Evolutionary conservation across 35 echinoderm and acorn worm genomes (phyloP).

Genomic region (Diadema setosum): DNA sequence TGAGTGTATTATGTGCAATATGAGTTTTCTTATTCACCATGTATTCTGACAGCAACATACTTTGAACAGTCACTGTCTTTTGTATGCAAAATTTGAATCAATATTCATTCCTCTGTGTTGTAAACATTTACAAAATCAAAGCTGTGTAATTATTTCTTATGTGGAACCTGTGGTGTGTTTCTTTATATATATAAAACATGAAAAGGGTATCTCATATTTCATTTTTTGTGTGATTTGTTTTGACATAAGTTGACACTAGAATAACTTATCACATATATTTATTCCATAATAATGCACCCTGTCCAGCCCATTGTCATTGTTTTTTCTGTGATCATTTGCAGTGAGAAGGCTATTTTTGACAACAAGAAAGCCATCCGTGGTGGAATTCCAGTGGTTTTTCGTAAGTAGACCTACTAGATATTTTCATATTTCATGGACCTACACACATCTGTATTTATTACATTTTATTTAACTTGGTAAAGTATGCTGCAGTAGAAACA

Average conservation of each 20-base stretch:
- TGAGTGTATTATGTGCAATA: too few species aligned
- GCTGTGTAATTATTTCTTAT: background rate
- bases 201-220: background rate
- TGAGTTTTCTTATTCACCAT: too few species aligned
- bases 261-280: background rate
- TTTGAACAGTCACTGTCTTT: too few species aligned
- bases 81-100: too few species aligned
- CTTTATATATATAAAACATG: background rate
- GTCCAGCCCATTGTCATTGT: background rate
- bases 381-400: constrained; percentile 93
- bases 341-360: constrained; percentile 84
- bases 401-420: constrained; percentile 69
- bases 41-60: too few species aligned
- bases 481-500: background rate
- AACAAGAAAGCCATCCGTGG: constrained; percentile 99
- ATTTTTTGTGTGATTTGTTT: background rate
- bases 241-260: background rate
- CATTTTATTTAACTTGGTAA: background rate
- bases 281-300: background rate
- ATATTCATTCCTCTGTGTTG: too few species aligned
- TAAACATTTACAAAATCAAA: too few species aligned
- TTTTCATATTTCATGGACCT: background rate
- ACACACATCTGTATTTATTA: background rate
- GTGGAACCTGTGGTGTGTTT: background rate
- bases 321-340: background rate